phyloP scores from a whole-genome alignment of 2,113 vertebrate genomes.

The Corynorhinus townsendii region DNA sequence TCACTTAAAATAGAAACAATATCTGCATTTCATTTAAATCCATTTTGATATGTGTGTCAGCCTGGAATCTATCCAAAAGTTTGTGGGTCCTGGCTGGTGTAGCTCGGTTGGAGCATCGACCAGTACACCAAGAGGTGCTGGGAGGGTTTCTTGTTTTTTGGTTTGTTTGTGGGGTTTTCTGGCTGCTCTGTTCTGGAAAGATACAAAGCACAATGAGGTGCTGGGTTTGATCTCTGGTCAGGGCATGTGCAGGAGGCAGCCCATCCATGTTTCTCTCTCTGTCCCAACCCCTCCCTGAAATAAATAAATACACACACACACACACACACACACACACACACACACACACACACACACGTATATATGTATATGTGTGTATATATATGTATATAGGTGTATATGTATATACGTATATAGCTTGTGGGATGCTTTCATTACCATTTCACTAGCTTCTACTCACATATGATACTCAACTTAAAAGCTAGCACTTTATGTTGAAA shows the following conservation, averaged over 20 bases:
- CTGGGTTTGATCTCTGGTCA: not conserved
- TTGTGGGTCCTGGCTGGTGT: not conserved
- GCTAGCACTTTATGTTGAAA: not conserved
- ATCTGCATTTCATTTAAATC: slow-evolving; percentile 60
- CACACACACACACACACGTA: too few relatives aligned
- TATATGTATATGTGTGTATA: too few relatives aligned
- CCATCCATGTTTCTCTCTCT: not conserved
- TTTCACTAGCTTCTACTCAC: slow-evolving; percentile 3
- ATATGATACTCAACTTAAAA: not conserved
- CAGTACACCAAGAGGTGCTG: not conserved
- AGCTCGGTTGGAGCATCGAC: not conserved
- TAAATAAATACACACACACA: too few relatives aligned
- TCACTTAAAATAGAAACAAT: slow-evolving; percentile 62
- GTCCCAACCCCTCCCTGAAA: too few relatives aligned
- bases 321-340: too few relatives aligned
- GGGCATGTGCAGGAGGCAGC: not conserved
- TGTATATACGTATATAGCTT: not conserved
- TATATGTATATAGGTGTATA: too few relatives aligned
- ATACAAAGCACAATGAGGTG: not conserved
- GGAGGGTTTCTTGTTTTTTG: too few relatives aligned
- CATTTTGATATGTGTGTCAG: slow-evolving; percentile 26
- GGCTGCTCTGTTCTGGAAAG: too few relatives aligned
- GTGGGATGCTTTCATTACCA: not conserved
- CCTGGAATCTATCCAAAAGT: slow-evolving; percentile 14
- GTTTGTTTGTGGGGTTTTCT: too few relatives aligned